phyloP scores from a whole-genome alignment of 2,888 invertebrate species.

The Epirrhoe tristata region DNA sequence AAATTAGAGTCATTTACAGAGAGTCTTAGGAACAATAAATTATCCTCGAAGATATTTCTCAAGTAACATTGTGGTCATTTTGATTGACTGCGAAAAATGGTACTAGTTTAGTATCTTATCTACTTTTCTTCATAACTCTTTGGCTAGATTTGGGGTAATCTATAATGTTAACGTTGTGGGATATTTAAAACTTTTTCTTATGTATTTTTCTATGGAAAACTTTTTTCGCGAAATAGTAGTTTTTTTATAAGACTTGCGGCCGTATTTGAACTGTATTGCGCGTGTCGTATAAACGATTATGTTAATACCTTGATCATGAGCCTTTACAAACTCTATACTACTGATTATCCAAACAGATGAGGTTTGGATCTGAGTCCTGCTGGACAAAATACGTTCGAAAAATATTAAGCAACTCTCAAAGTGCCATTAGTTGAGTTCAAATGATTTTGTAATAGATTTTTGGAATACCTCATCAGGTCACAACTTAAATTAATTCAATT shows the following conservation, averaged over 20 bases:
- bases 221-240: too few species aligned
- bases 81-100: constrained; percentile 51
- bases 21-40: constrained; percentile 64
- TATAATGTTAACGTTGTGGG: background rate
- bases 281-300: too few species aligned
- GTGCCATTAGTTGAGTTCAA: too few species aligned
- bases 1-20: constrained; percentile 68
- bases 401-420: too few species aligned
- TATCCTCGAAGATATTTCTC: constrained; percentile 59
- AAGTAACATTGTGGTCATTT: constrained; percentile 53
- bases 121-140: constrained; percentile 18
- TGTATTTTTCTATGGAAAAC: background rate
- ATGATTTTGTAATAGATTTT: background rate
- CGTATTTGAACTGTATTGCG: too few species aligned
- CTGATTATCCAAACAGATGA: too few species aligned
- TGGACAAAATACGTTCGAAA: too few species aligned
- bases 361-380: too few species aligned
- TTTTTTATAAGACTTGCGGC: too few species aligned
- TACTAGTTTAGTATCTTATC: constrained; percentile 26
- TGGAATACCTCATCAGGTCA: background rate
- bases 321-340: too few species aligned
- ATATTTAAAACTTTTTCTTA: background rate
- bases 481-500: background rate
- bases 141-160: background rate
- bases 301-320: too few species aligned